Conservation (phyloP, 2,113 vertebrate species). For the Carassius auratus region DNA sequence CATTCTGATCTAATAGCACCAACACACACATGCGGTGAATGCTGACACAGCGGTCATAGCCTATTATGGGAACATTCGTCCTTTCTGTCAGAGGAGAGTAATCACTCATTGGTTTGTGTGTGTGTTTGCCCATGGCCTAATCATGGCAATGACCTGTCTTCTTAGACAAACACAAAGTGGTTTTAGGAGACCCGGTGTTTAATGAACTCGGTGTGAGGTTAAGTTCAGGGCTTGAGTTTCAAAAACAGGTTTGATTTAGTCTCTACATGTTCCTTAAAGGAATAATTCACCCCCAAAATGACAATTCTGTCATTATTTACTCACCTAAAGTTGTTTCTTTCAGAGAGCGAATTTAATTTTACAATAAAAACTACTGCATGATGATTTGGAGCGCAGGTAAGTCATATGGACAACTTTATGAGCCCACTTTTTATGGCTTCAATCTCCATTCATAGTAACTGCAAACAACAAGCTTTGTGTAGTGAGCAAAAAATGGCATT, state of each 20-base stretch:
- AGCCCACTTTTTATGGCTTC: no score
- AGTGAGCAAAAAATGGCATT: no score
- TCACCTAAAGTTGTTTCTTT: background rate
- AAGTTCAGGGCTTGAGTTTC: constrained; percentile 52
- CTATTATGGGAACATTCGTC: constrained; percentile 56
- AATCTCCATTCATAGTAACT: no score
- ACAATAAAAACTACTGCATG: background rate
- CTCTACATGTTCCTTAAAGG: constrained; percentile 13
- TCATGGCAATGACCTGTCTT: constrained; percentile 58
- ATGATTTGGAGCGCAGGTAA: background rate
- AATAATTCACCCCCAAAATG: background rate
- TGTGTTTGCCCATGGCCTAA: constrained; percentile 54
- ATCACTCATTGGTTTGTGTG: constrained; percentile 45
- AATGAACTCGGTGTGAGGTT: constrained; percentile 55
- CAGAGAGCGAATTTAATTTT: background rate
- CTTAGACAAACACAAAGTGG: constrained; percentile 58
- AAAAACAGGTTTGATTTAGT: constrained; percentile 35
- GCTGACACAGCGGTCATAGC: constrained; percentile 25
- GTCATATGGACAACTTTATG: background rate
- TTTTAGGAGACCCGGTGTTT: constrained; percentile 41
- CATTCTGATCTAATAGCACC: constrained; percentile 22
- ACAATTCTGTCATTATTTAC: background rate
- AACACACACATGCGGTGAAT: constrained; percentile 30
- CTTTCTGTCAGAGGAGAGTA: constrained; percentile 41
- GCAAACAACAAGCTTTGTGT: no score